Conservation (phyloP, 1,140 invertebrate genomes). For the Drosophila ogumai region DNA sequence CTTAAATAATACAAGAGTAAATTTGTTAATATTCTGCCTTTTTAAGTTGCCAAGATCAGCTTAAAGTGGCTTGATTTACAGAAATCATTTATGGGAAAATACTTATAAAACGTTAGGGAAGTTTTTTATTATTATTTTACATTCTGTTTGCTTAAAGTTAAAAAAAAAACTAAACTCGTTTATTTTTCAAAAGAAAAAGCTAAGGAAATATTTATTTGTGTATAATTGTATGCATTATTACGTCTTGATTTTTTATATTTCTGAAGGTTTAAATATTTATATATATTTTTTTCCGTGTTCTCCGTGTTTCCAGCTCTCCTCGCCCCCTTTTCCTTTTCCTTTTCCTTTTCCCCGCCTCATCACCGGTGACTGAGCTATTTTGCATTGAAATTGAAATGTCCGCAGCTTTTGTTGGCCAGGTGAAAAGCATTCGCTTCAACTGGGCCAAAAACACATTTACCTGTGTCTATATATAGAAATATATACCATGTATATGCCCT, state of each 20-base stretch:
- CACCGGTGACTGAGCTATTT: slow-evolving; percentile 55
- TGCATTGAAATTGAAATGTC: slow-evolving; percentile 79
- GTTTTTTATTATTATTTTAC: too few species aligned
- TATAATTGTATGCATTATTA: too few species aligned
- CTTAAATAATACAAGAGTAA: background rate
- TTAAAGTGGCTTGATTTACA: background rate
- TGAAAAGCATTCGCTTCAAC: slow-evolving; percentile 33
- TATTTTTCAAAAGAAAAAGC: too few species aligned
- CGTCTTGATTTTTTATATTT: background rate
- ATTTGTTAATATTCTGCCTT: background rate
- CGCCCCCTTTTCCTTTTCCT: background rate
- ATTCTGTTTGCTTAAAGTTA: too few species aligned
- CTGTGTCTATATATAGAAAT: background rate
- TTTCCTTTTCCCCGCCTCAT: background rate
- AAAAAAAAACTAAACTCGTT: too few species aligned
- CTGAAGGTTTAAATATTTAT: background rate
- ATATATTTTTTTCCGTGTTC: slow-evolving; percentile 11
- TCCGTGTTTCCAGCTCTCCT: background rate
- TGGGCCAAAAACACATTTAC: slow-evolving; percentile 35
- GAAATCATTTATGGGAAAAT: background rate
- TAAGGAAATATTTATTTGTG: too few species aligned
- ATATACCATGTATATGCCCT: background rate
- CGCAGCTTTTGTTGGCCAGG: slow-evolving; percentile 48
- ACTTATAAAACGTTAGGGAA: too few species aligned
- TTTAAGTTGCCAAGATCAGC: background rate